phyloP scores from a whole-genome alignment of 2,797 vertebrate species.

The Sebastes jordani region DNA sequence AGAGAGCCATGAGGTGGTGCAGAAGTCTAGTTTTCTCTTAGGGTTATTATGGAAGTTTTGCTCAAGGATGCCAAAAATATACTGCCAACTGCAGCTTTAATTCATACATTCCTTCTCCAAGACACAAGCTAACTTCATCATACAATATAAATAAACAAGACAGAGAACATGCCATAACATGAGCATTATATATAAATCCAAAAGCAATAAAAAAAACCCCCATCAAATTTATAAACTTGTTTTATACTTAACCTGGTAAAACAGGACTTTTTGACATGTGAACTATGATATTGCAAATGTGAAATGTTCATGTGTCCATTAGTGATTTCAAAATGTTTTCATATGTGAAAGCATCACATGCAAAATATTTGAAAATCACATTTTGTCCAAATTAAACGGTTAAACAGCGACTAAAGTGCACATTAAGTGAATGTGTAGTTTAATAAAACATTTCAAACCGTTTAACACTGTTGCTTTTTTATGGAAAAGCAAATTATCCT shows the following conservation, averaged over 20 bases:
- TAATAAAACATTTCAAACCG: not conserved
- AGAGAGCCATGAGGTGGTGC: too few species aligned
- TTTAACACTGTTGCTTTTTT: not conserved
- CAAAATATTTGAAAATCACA: not conserved
- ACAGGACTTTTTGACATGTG: not conserved
- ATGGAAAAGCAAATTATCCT: not conserved
- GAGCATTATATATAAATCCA: not conserved
- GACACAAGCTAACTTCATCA: not conserved
- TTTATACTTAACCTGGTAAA: not conserved
- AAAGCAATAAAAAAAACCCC: not conserved
- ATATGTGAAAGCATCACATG: not conserved
- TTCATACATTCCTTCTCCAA: not conserved
- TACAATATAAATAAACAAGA: not conserved
- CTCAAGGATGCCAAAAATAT: too few species aligned
- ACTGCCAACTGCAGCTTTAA: not conserved
- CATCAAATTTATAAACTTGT: not conserved
- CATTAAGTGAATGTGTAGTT: not conserved
- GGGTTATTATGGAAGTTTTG: too few species aligned
- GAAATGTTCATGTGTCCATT: not conserved
- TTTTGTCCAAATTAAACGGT: not conserved
- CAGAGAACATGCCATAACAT: not conserved
- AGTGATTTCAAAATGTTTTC: too few species aligned
- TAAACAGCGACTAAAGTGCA: not conserved
- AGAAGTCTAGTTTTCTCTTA: too few species aligned
- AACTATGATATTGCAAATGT: not conserved